Percentiles rank a stretch among this genome's conserved stretches.
Conservation (phyloP, 2,797 vertebrate species). For the Intellagama lesueurii region DNA sequence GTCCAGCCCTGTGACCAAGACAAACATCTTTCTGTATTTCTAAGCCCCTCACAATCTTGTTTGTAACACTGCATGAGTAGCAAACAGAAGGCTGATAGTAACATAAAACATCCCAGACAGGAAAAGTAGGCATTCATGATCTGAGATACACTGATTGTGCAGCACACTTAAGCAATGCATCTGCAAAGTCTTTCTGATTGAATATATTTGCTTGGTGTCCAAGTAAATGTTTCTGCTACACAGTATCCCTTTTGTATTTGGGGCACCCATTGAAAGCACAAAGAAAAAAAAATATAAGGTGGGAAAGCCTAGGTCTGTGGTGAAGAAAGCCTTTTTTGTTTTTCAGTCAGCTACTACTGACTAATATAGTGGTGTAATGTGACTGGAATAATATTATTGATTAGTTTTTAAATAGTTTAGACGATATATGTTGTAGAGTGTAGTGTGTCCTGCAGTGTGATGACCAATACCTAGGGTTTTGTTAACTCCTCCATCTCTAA, state of each 20-base stretch:
- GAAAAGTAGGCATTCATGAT: background rate
- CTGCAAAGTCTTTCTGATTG: background rate
- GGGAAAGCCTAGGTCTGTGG: background rate
- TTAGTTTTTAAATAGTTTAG: background rate
- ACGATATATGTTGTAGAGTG: background rate
- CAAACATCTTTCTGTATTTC: background rate
- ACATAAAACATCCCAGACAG: too few relatives aligned
- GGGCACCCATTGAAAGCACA: background rate
- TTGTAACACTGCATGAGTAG: background rate
- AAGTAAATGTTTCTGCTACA: background rate
- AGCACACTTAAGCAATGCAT: background rate
- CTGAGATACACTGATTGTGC: background rate
- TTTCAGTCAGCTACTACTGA: background rate
- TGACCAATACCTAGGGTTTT: background rate
- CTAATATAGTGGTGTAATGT: background rate
- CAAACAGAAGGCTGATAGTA: background rate
- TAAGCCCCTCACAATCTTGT: background rate
- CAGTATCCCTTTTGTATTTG: background rate
- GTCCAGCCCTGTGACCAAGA: background rate
- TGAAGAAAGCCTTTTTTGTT: background rate
- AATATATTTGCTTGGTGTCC: background rate
- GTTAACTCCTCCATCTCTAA: background rate
- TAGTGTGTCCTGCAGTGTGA: background rate
- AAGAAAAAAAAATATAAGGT: background rate
- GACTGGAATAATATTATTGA: background rate